Base-by-base conservation (phyloP, 2,888 invertebrate genomes). In the Drosophila putrida region DNA sequence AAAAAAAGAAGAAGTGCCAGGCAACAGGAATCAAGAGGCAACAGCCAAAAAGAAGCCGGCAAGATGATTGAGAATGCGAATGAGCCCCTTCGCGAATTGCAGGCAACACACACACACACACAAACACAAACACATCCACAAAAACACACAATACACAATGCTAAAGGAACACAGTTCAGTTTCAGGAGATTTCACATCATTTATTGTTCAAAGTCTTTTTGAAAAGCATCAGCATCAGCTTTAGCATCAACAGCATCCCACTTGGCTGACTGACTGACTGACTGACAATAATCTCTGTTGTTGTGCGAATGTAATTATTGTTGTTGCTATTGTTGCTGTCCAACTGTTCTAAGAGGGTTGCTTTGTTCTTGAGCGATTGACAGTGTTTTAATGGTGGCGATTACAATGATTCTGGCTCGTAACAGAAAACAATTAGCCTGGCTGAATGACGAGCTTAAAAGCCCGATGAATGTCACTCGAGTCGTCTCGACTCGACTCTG, bases 181-280 rank as follows among this genome's bases (percentile, higher is more conserved):
- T 79, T 71, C 58, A 71, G 58, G 67, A 85, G 83, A 85, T 83
- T 86, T 82, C 77, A 74, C 87, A 86, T 82, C 83, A 86, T 82
- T 82, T 85, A 82, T 82, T 82, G 80, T 79, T 82, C 80, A 85
- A 72, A 78, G 71, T 69, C 69, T 67, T 72, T 75, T 80, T 69
- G 83, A 73, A 80, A 81, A 71, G 80, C 67, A 57, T 64, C 66
- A 78, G 69, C 68, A 41, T 75, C 51, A 61, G 69, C 68, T 43
- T 75, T 47, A 61, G 68, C 68, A 61, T 64, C 64, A 68, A 13
- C 38, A 13, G 74, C 71, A 54, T 66, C 63, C 80, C 82, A 79
- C 75, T 79, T 79, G 82, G 75, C 69, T 74, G 79, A 80, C 81
- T 83, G 84, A 83, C 81, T 79, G 82, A 79, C 33, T 35, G 33